Evolutionary conservation across 2,888 invertebrate species (phyloP).

Genomic region (Lithophane ornitopus): DNA sequence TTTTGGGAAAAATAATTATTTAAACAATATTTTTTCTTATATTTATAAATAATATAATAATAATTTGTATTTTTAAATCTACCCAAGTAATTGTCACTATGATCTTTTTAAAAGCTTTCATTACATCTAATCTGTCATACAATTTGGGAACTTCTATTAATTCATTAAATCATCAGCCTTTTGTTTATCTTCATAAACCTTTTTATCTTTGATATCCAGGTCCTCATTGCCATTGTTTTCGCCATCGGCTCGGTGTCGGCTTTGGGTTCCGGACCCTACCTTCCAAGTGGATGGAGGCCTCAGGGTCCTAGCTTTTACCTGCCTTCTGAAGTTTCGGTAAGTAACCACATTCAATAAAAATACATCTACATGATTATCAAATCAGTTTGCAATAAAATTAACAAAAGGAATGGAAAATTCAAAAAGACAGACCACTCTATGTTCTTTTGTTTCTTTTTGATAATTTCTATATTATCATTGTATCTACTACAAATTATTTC

Average conservation of each 20-base stretch:
- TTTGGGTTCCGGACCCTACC: constrained; percentile 84
- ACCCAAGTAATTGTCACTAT: not conserved
- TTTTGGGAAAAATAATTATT: too few relatives aligned
- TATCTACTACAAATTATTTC: too few relatives aligned
- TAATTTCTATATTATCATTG: not conserved
- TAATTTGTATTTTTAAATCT: not conserved
- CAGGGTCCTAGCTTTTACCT: constrained; percentile 83
- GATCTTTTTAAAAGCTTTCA: not conserved
- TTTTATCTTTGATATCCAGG: constrained; percentile 66
- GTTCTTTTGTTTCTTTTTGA: not conserved
- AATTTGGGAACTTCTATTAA: not conserved
- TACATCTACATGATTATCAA: not conserved
- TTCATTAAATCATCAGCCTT: not conserved
- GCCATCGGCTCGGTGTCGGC: constrained; percentile 77
- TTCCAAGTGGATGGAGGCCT: constrained; percentile 87
- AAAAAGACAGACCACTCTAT: not conserved
- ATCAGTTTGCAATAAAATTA: not conserved
- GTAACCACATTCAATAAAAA: not conserved
- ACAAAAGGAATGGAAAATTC: not conserved
- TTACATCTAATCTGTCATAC: not conserved
- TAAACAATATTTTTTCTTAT: too few relatives aligned
- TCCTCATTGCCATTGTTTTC: constrained; percentile 75
- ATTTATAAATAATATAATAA: too few relatives aligned
- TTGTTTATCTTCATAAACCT: not conserved
- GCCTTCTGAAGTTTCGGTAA: constrained; percentile 81